Evolutionary conservation across 2,888 invertebrate genomes (phyloP).

Genomic region (Hyppa rectilinea): DNA sequence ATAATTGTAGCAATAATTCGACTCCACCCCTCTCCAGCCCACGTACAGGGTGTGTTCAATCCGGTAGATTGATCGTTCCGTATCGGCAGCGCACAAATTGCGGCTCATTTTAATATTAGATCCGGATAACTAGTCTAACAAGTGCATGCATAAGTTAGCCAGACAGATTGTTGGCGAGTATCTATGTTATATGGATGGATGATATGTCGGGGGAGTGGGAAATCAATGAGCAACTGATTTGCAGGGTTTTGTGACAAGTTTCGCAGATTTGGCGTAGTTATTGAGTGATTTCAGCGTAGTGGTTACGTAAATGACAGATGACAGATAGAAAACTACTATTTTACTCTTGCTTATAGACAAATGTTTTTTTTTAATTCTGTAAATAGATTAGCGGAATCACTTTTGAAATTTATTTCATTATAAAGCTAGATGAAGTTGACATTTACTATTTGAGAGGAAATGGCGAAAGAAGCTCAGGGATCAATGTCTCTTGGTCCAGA

Average conservation of each 20-base stretch:
- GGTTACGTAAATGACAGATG: too few relatives aligned
- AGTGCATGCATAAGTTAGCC: slow-evolving; percentile 56
- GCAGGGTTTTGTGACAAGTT: background rate
- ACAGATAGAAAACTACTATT: too few relatives aligned
- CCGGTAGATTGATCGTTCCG: slow-evolving; percentile 83
- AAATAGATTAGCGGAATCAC: too few relatives aligned
- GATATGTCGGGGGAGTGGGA: background rate
- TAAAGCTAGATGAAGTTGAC: too few relatives aligned
- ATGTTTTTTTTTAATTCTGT: too few relatives aligned
- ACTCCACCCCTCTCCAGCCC: slow-evolving; percentile 67
- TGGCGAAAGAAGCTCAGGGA: too few relatives aligned
- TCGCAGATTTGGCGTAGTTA: background rate
- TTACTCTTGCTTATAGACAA: too few relatives aligned
- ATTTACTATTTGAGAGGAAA: too few relatives aligned
- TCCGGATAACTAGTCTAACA: slow-evolving; percentile 69
- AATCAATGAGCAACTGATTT: slow-evolving; percentile 32
- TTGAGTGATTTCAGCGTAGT: background rate
- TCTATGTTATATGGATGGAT: background rate
- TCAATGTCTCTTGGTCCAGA: too few relatives aligned
- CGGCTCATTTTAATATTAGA: slow-evolving; percentile 85
- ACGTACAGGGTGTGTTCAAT: slow-evolving; percentile 76
- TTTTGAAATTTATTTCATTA: too few relatives aligned
- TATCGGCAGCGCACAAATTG: slow-evolving; percentile 85
- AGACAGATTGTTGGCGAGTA: slow-evolving; percentile 41
- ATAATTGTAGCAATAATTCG: background rate